Base-by-base conservation (phyloP, 2,888 invertebrate genomes). In the Alviniconcha strummeri region DNA sequence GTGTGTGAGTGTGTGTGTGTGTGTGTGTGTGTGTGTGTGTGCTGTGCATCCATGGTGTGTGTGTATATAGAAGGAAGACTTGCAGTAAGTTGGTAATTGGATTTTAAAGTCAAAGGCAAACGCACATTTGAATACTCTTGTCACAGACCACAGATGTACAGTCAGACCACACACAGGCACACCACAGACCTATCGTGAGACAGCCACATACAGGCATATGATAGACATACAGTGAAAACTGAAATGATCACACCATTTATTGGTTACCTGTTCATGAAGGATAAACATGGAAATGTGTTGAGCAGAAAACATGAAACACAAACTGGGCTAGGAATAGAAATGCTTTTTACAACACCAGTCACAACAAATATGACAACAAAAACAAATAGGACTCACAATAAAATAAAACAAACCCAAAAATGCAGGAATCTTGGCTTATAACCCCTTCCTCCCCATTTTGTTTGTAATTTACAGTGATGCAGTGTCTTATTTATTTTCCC, bases 231-330 rank as follows among this genome's bases (percentile, higher is more conserved):
- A 76, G 5, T 11, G 7, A 76, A 55, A 17, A 55, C 9, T 17
- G 11, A 56, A 13, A 56, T 56, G 56, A 36, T 56, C 52, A 36
- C 52, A 7, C 56, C n/a, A 36, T 77, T 77, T 54, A 19, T 36
- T 36, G 36, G 36, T 36, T 36, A 36, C 36, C 36, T 36, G 36
- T 6, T 69, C 69, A 15, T 69, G 15, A n/a, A 11, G n/a, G 57
- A 78, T 78, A 57, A 78, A 78, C 78, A 78, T 78, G 78, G 64
- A 78, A 78, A 78, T 78, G 78, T 52, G 19, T 64, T 78, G 78
- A 78, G 78, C 78, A 78, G 78, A 64, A 78, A 13, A 13, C 60
- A n/a, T 77, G 57, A 78, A 78, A 60, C 36, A 60, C 6, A 11
- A 78, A 36, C 57, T 36, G 57, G 57, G 36, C 78, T 56, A 78